A percentile compares a stretch with the other conserved stretches of the same genome.
phyloP scores from a whole-genome alignment of 2,113 vertebrate genomes.

The Vireo altiloquus region DNA sequence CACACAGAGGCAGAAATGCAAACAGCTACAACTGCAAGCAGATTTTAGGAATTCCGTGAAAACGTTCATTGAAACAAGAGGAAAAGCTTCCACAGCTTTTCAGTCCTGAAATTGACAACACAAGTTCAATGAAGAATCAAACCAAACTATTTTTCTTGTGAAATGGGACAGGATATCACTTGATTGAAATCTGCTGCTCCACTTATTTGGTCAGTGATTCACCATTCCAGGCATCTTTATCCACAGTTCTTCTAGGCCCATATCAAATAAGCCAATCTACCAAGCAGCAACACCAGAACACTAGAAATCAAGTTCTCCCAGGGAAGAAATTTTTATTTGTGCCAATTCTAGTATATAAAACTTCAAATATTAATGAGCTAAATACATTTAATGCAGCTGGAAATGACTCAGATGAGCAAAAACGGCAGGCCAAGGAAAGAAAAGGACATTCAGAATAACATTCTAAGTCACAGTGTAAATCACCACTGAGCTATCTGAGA shows the following conservation, averaged over 20 bases:
- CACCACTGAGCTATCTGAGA: neutral
- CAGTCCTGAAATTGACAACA: neutral
- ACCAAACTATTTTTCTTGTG: neutral
- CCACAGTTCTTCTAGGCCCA: neutral
- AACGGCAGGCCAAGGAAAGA: neutral
- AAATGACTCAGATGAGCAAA: neutral
- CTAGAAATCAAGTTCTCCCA: neutral
- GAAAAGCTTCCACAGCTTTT: neutral
- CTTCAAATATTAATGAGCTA: neutral
- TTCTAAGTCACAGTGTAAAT: neutral
- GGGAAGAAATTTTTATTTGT: neutral
- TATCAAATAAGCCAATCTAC: neutral
- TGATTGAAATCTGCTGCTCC: neutral
- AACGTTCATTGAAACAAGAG: neutral
- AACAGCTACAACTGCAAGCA: neutral
- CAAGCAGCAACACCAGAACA: neutral
- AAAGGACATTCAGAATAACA: neutral
- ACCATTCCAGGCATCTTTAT: neutral
- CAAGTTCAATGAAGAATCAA: neutral
- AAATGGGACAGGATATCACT: neutral
- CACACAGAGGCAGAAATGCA: neutral
- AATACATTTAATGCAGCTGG: neutral
- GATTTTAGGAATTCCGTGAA: neutral
- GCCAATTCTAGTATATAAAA: neutral
- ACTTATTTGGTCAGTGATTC: neutral